Evolutionary conservation across 2,888 invertebrate species (phyloP), one percentile per base, ranked within the genome.

Genomic region (Chymomyza procnemis): DNA sequence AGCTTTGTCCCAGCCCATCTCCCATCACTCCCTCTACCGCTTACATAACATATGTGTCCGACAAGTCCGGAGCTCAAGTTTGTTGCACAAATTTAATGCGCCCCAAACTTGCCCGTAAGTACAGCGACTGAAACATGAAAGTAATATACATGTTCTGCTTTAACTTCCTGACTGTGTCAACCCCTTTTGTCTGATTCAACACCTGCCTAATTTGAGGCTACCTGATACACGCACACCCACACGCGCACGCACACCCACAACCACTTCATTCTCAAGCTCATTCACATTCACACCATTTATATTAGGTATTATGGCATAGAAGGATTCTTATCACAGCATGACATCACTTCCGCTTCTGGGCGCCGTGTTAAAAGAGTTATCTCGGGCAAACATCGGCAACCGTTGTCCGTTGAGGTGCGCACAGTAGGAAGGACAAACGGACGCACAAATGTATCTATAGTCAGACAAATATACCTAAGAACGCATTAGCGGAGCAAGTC

Each of bases 261-360:
- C 26, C 26, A 3, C 4, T 5, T 6, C 26, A n/a, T n/a, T n/a
- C n/a, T n/a, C n/a, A n/a, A n/a, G n/a, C 26, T 5, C 26, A 26
- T 3, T 6, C 4, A 4, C 26, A 26, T 6, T 8, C 26, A 50
- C 18, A 50, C 50, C 18, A n/a, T 50, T 16, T 14, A 18, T 30
- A 18, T 47, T 26, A 19, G 54, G 18, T 52, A 61, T 34, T 54
- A 54, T 54, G 50, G 34, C 9, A 41, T 41, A 46, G 58, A 54
- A 59, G 21, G 8, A 60, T 47, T 48, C 60, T 71, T 73, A 71
- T 71, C 71, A 55, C 48, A 47, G 76, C 79, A 76, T 78, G 79
- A 76, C 79, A 77, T 77, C 76, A 64, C 22, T 78, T 78, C 70
- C 76, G 73, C 73, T 73, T 70, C 76, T 68, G 65, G 75, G 75